A percentile compares a stretch with the other conserved stretches of the same genome.
These are phyloP conservation scores for Clarias pachynema DNA, from an alignment of 2,797 vertebrate genomes.

Conservation along the genomic window DNA sequence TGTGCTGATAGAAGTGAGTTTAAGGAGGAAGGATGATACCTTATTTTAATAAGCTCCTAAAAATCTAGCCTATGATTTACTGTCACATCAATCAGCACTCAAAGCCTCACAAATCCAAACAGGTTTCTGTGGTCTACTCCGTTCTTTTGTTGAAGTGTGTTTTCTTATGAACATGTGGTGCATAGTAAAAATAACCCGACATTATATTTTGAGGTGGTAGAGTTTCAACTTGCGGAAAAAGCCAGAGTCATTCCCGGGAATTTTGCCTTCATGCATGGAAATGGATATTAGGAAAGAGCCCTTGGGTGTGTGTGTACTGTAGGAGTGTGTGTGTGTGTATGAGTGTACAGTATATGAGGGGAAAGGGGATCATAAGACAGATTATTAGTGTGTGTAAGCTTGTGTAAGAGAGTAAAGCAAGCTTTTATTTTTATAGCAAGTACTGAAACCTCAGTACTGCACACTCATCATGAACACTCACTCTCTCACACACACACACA, in stretches of 20 bases:
- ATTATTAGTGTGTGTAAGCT: background rate
- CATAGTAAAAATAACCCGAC: conserved; percentile 59
- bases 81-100: conserved; percentile 28
- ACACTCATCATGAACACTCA: background rate
- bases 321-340: conserved; percentile 5
- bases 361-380: background rate
- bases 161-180: conserved; percentile 40
- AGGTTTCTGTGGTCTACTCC: conserved; percentile 37
- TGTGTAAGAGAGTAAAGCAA: conserved; percentile 13
- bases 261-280: conserved; percentile 64
- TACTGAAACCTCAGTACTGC: conserved; percentile 13
- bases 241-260: conserved; percentile 68
- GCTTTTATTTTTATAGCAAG: conserved; percentile 26
- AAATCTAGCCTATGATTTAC: conserved; percentile 15
- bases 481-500: background rate
- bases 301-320: background rate
- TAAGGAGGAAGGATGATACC: conserved; percentile 11
- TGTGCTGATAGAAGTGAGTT: conserved; percentile 32
- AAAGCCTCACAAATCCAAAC: conserved; percentile 9
- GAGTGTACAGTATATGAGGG: background rate
- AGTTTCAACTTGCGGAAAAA: conserved; percentile 62
- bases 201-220: conserved; percentile 65
- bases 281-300: conserved; percentile 35
- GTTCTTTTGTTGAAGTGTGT: conserved; percentile 50
- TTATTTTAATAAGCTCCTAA: conserved; percentile 26